Evolutionary conservation across 2,113 vertebrate species (phyloP).

Genomic region (Chlamydotis undulata): DNA sequence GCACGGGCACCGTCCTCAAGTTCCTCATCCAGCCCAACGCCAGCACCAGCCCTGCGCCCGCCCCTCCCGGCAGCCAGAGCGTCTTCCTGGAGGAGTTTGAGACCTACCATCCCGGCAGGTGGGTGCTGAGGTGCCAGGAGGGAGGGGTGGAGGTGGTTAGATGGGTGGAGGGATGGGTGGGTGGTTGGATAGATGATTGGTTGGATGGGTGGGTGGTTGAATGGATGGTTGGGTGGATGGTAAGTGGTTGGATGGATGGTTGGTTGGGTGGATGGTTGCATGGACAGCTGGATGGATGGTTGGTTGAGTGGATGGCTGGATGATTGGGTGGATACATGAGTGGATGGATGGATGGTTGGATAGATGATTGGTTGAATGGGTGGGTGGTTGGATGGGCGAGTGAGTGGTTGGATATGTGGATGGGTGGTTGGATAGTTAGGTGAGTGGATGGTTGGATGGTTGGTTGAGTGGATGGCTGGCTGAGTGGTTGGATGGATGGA

Average conservation of each 20-base stretch:
- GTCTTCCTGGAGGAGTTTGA: slow-evolving; percentile 94
- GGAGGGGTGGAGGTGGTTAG: fast-evolving
- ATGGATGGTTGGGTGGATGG: fast-evolving
- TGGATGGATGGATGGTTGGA: background rate
- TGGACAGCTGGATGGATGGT: too few relatives aligned
- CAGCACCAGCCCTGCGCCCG: slow-evolving; percentile 43
- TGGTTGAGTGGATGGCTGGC: fast-evolving
- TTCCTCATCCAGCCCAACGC: slow-evolving; percentile 88
- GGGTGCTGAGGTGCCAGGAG: background rate
- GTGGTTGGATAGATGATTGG: fast-evolving
- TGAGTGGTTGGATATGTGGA: too few relatives aligned
- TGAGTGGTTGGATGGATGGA: fast-evolving
- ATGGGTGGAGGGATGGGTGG: background rate
- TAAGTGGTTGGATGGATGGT: fast-evolving
- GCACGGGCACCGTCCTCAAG: slow-evolving; percentile 90
- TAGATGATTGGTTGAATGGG: background rate
- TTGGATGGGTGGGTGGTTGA: fast-evolving
- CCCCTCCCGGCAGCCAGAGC: slow-evolving; percentile 74
- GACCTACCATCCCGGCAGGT: slow-evolving; percentile 93
- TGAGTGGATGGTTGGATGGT: background rate
- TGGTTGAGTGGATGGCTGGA: fast-evolving
- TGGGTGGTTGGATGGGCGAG: fast-evolving
- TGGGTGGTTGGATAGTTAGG: fast-evolving
- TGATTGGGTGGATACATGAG: fast-evolving
- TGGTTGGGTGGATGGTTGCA: fast-evolving